These are phyloP conservation scores for Pangasianodon gigas DNA, from an alignment of 2,113 vertebrate species.

Conservation along the genomic window DNA sequence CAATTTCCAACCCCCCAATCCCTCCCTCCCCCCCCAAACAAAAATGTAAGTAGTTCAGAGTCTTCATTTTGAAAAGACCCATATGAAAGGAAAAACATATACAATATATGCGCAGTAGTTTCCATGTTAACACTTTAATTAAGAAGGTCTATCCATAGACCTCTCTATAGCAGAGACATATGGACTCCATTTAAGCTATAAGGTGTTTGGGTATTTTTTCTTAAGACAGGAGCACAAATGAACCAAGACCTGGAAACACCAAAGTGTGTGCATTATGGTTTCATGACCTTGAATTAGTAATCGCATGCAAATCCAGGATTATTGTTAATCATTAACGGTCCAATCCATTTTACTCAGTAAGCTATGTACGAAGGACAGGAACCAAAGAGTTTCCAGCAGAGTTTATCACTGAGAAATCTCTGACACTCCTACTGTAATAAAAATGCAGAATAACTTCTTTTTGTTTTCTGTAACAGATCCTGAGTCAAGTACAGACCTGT, in stretches of 20 bases:
- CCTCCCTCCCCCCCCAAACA: no score
- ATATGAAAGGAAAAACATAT: neutral
- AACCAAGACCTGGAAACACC: neutral
- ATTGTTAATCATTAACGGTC: neutral
- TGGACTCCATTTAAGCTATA: neutral
- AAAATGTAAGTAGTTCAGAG: neutral
- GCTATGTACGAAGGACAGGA: no score
- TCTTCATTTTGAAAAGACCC: neutral
- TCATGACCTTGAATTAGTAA: neutral
- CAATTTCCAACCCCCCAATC: no score
- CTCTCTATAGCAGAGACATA: neutral
- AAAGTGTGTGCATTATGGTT: neutral
- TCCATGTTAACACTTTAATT: neutral
- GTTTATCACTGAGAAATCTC: neutral
- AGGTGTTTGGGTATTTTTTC: neutral
- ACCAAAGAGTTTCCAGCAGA: neutral
- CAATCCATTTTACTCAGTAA: neutral
- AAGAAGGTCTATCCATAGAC: neutral
- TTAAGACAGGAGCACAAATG: neutral
- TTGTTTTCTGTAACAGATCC: conserved; percentile 70
- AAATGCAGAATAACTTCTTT: neutral
- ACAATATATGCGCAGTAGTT: neutral
- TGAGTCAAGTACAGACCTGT: conserved; percentile 85
- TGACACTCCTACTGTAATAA: neutral
- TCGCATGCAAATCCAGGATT: neutral